Evolutionary conservation across 2,113 vertebrate species (phyloP).

Genomic region (Sander vitreus): DNA sequence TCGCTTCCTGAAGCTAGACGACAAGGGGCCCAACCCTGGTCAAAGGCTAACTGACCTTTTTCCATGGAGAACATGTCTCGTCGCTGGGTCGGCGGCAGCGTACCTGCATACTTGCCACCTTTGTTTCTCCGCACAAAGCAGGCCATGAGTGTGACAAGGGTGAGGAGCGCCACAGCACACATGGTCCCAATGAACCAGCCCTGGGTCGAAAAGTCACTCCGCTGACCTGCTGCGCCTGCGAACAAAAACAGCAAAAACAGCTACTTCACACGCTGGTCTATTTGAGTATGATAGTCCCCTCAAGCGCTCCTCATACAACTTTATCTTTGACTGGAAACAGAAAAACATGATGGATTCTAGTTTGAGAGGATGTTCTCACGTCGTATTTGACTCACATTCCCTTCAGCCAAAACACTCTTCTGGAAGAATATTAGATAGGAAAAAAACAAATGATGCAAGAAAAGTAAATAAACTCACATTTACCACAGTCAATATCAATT

Average conservation of each 20-base stretch:
- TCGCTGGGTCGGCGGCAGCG: slow-evolving; percentile 59
- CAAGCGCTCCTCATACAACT: slow-evolving; percentile 30
- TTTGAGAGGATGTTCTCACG: slow-evolving; percentile 30
- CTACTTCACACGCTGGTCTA: not conserved
- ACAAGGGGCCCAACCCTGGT: slow-evolving; percentile 30
- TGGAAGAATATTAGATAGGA: slow-evolving; percentile 28
- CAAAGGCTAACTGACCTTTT: slow-evolving; percentile 75
- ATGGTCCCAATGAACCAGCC: slow-evolving; percentile 95
- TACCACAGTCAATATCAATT: slow-evolving; percentile 7
- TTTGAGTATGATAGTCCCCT: slow-evolving; percentile 23
- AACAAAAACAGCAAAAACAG: slow-evolving; percentile 8
- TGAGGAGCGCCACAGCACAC: slow-evolving; percentile 92
- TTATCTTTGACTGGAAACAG: slow-evolving; percentile 32
- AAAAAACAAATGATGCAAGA: slow-evolving; percentile 15
- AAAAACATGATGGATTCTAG: slow-evolving; percentile 28
- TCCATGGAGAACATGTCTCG: slow-evolving; percentile 74
- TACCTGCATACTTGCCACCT: slow-evolving; percentile 98
- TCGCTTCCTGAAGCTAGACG: slow-evolving; percentile 27
- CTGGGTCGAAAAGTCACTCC: slow-evolving; percentile 84
- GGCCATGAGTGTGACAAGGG: slow-evolving; percentile 86
- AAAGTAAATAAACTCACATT: slow-evolving; percentile 13
- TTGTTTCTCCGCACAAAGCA: slow-evolving; percentile 93
- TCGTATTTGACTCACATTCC: slow-evolving; percentile 28
- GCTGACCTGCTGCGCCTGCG: slow-evolving; percentile 81
- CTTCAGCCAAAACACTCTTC: slow-evolving; percentile 31